Conservation (phyloP, 2,113 vertebrate species). For the Ceuthmochares aereus region DNA sequence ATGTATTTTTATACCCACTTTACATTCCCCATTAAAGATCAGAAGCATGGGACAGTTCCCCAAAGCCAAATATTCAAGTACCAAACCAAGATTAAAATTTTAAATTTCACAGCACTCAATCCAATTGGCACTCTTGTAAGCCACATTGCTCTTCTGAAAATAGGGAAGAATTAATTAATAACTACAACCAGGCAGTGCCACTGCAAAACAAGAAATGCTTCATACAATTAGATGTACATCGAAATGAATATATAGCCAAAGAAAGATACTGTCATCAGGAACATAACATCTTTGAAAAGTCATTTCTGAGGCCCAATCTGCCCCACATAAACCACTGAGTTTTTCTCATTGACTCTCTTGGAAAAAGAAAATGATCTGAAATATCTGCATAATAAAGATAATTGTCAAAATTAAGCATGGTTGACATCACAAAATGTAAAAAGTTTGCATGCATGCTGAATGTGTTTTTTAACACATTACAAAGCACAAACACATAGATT, state of each 20-base stretch:
- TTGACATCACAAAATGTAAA: conserved; percentile 52
- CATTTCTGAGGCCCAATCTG: neutral
- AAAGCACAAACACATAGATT: conserved; percentile 63
- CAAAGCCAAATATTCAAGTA: conserved; percentile 31
- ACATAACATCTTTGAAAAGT: neutral
- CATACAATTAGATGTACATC: conserved; percentile 5
- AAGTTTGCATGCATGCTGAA: conserved; percentile 79
- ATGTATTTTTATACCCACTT: neutral
- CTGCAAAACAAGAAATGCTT: conserved; percentile 67
- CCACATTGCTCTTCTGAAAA: conserved; percentile 21
- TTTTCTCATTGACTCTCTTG: neutral
- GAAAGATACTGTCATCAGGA: conserved; percentile 9
- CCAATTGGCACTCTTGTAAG: neutral
- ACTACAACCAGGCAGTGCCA: neutral
- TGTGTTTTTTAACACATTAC: conserved; percentile 80
- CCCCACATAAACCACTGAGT: neutral
- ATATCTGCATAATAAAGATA: neutral
- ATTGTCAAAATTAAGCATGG: conserved; percentile 23
- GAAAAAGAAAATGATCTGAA: neutral
- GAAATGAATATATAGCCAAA: conserved; percentile 52
- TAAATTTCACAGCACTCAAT: conserved; percentile 10
- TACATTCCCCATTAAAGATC: conserved; percentile 17
- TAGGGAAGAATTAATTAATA: neutral
- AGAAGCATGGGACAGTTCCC: neutral
- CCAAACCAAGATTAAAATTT: conserved; percentile 4